Base-by-base conservation (phyloP, 2,113 vertebrate species). In the Trogon melanurus region DNA sequence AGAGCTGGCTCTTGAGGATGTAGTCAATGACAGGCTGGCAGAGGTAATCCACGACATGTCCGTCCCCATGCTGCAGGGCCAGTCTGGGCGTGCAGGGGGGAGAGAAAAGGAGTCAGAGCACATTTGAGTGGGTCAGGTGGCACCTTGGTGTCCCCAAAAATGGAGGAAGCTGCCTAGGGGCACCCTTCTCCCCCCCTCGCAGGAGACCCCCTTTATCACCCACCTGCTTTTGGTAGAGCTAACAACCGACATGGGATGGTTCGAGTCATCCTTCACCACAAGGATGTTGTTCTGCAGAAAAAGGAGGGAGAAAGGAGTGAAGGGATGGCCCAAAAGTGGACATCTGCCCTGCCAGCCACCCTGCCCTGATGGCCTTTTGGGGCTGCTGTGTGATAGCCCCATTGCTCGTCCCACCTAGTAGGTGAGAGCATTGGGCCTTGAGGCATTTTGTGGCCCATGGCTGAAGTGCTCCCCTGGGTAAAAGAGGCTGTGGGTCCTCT, bases 141-240 rank as follows among this genome's bases (percentile, higher is more conserved):
- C 48, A 71, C 34, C 48, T 53, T 22, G 67, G 15, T 41, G 18
- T 3, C 58, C 67, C 32, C 10, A 7, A 9, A 75, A 54, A 36
- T 5, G 44, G 73, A 84, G 45, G 34, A 29, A 36, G 8, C 16
- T 79, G 82, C n/a, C 27, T 36, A 29, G 48, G 56, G 30, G 5
- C 26, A 75, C 9, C 23, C 67, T 15, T 71, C 10, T 88, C 15
- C 29, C 30, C 0, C 0, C 16, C 25, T 16, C 0, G 0, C 16
- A n/a, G 69, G 57, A 69, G 13, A 4, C 30, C 32, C 61, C 56
- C 41, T 11, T 23, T 27, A 36, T 75, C 45, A 96, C 97, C 4
- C 80, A 99, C 99, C 99, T 99, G 99, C 99, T 99, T 97, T 99
- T 99, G 89, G 99, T 99, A 54, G 99, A 99, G 98, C 99, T 99